Evolutionary conservation across 2,888 invertebrate genomes (phyloP), one percentile per base, ranked within the genome.

Genomic region (Lochmaea capreae): DNA sequence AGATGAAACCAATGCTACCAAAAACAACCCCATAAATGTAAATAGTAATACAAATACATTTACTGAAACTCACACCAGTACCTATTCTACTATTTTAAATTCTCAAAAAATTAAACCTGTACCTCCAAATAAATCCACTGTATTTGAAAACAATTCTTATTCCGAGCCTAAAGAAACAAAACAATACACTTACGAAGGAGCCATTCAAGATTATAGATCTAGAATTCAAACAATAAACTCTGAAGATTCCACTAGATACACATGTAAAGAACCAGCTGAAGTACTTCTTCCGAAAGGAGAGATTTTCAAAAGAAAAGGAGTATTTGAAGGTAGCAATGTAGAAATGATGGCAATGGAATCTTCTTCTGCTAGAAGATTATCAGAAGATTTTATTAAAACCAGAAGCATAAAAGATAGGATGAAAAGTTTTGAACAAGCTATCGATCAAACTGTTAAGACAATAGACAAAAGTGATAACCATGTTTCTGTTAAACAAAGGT

Each of bases 161-260:
- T 70, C 22, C 26, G 77, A 80, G 46, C 72, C 85, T 92, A 93
- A 65, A 66, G 72, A 72, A 46, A 75, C 84, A 91, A 93, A 61
- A 82, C 95, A 95, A 85, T 95, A 95, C 86, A 95, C 95, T 0
- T 96, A 95, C 86, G 95, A 96, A 87, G 93, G 94, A 81, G 95
- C 95, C 81, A 95, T 95, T 81, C 93, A 95, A 84, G 93, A 94
- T 80, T 96, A 96, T 87, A 93, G 95, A 81, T 93, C 94, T 67
- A 90, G 94, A 79, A 94, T 93, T 63, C 91, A 93, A 81, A 87
- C 85, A 79, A 86, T 86, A 46, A 84, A 85, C 65, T 80, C 86
- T 26, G 85, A 85, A 72, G 85, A 87, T 61, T 83, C 84, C 1
- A 80, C 84, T 72, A 85, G 86, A 62, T 82, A 81, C 43, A 81